A percentile compares a stretch with the other conserved stretches of the same genome.
Conservation (phyloP, 2,797 vertebrate species). For the Gallinago stenura region DNA sequence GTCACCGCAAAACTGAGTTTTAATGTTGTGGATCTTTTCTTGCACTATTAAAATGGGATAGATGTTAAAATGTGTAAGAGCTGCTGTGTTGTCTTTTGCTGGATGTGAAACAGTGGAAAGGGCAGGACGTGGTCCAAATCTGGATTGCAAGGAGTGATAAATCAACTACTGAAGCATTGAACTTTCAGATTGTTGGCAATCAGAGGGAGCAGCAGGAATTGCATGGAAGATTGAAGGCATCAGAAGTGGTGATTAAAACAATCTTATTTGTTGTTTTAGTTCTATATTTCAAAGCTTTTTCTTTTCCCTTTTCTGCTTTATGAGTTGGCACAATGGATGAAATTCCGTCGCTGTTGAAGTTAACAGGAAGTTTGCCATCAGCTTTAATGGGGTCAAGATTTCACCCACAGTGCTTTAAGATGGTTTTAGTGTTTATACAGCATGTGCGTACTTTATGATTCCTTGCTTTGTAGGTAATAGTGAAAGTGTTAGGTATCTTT, state of each 20-base stretch:
- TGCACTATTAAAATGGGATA: neutral
- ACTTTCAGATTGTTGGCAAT: neutral
- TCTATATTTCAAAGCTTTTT: slow-evolving; percentile 8
- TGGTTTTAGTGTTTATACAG: neutral
- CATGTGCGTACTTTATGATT: neutral
- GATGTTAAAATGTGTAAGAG: neutral
- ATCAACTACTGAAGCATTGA: neutral
- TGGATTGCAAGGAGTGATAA: neutral
- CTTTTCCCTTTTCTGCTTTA: neutral
- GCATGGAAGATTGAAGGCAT: neutral
- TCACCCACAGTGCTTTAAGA: neutral
- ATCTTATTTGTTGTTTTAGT: slow-evolving; percentile 1
- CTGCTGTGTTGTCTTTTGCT: slow-evolving; percentile 30
- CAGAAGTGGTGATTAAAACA: neutral
- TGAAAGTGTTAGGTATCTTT: neutral
- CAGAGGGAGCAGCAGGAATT: neutral
- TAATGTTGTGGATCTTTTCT: neutral
- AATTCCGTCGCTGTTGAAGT: neutral
- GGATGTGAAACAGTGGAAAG: neutral
- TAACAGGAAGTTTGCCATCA: neutral
- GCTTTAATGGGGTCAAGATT: neutral
- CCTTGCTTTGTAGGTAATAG: neutral
- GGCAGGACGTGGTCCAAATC: neutral
- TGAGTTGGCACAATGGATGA: neutral
- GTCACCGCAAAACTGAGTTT: neutral